Evolutionary conservation across 1,140 invertebrate genomes (phyloP), one percentile per base, ranked within the genome.

Genomic region (Drosophila bipectinata): DNA sequence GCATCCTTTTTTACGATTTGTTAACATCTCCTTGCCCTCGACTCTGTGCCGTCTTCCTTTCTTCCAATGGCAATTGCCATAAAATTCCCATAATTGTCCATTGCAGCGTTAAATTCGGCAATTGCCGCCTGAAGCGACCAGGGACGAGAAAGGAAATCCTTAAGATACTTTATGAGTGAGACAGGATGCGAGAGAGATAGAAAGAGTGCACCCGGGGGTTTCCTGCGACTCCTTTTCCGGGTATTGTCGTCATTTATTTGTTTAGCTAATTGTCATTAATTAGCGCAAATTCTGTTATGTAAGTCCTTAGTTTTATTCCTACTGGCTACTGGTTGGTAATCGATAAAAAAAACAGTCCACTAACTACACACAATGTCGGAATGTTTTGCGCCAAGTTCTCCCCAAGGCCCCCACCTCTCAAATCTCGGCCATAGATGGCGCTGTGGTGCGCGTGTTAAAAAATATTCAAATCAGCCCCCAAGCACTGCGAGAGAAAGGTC

Each of bases 391-490:
- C 49, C 52, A 41, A 51, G 55, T 47, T 41, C 63, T 47, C 66
- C 52, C 52, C 37, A 28, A 32, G 47, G 44, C 72, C 77, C 68
- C 26, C 62, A 34, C 59, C 64, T 48, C 39, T 4, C 18, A 71
- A 88, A 87, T 88, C 79, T 83, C 79, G 67, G 63, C 79, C 75
- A 82, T 87, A 87, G 82, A 79, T 82, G 82, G 82, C 82, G 82
- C 82, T 87, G 49, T 34, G 52, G 54, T 72, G 60, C 62, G 78
- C 55, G 62, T 58, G 60, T 75, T 56, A 59, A 72, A 61, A 59
- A 72, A 61, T 87, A 87, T 87, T 87, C 84, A 87, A 87, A 87
- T 82, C 82, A 79, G 79, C 74, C 78, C 78, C 82, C 68, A 67
- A 59, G 34, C 59, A 54, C 26, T 28, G 41, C 15, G 28, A 71